These are phyloP conservation scores for Bombus terrestris DNA, from an alignment of 1,140 invertebrate genomes.

Conservation along the genomic window DNA sequence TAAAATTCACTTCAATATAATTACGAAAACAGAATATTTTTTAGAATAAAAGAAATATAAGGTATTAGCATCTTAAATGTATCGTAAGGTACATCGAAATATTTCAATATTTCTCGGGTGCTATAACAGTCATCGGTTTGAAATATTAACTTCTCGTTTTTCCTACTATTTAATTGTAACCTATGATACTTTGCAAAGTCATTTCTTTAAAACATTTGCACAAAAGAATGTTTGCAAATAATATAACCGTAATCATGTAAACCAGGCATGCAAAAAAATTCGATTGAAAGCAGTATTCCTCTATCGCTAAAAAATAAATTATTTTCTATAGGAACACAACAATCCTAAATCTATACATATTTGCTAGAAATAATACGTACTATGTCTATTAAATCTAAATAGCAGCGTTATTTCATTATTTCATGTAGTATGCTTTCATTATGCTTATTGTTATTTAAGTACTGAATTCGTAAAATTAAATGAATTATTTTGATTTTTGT, in stretches of 20 bases:
- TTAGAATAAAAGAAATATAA: background rate
- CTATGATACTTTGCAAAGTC: background rate
- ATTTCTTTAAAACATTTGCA: slow-evolving; percentile 11
- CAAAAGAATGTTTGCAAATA: background rate
- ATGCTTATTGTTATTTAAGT: background rate
- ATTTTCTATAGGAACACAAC: slow-evolving; percentile 54
- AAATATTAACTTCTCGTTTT: background rate
- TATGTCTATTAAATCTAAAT: background rate
- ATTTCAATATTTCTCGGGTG: background rate
- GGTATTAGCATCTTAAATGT: background rate
- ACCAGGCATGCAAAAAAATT: background rate
- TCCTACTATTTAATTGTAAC: background rate
- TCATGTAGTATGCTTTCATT: background rate
- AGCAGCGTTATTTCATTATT: background rate
- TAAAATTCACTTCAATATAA: slow-evolving; percentile 8
- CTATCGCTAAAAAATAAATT: slow-evolving; percentile 45
- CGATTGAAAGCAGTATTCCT: slow-evolving; percentile 1
- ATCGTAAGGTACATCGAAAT: background rate
- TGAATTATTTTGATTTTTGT: background rate
- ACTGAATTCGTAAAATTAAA: background rate
- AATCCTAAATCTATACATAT: slow-evolving; percentile 9
- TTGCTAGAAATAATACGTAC: slow-evolving; percentile 3
- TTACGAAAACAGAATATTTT: background rate
- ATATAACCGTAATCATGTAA: slow-evolving; percentile 4
- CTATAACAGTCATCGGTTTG: background rate